These are phyloP conservation scores for Cervus canadensis DNA, from an alignment of 2,113 vertebrate species.

Conservation along the genomic window DNA sequence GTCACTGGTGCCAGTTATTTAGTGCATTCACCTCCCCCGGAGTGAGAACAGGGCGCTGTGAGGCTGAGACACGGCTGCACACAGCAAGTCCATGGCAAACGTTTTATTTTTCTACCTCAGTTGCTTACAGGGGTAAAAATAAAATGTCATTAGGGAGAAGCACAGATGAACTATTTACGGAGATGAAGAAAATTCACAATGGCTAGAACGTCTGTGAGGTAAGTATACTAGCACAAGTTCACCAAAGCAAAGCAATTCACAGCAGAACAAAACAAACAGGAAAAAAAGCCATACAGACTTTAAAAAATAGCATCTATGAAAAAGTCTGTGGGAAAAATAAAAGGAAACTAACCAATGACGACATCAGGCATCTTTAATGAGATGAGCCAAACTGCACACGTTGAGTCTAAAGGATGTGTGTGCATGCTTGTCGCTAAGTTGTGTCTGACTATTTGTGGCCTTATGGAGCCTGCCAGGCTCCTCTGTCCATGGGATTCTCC, in stretches of 20 bases:
- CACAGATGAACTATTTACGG: conserved; percentile 80
- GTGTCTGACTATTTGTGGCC: neutral
- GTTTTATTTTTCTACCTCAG: conserved; percentile 85
- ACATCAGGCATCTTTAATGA: conserved; percentile 78
- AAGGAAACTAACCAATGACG: conserved; percentile 71
- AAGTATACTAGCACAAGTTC: conserved; percentile 75
- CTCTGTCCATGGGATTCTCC: neutral
- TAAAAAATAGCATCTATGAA: neutral
- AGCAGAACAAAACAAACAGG: conserved; percentile 69
- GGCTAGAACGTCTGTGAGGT: conserved; percentile 72
- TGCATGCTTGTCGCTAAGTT: neutral
- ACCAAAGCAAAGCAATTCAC: conserved; percentile 80
- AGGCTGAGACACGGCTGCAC: conserved; percentile 81
- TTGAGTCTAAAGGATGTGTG: conserved; percentile 49
- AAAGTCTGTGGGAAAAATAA: conserved; percentile 73
- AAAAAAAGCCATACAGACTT: conserved; percentile 66
- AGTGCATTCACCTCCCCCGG: conserved; percentile 60
- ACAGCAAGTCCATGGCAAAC: conserved; percentile 81
- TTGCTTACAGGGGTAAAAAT: conserved; percentile 76
- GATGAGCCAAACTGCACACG: conserved; percentile 60
- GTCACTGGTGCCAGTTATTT: conserved; percentile 74
- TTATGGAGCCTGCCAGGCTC: neutral
- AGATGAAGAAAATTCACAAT: conserved; percentile 77
- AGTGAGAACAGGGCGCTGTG: conserved; percentile 72
- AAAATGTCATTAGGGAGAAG: conserved; percentile 73